phyloP scores from a whole-genome alignment of 2,797 vertebrate genomes.

The Chrosomus eos region DNA sequence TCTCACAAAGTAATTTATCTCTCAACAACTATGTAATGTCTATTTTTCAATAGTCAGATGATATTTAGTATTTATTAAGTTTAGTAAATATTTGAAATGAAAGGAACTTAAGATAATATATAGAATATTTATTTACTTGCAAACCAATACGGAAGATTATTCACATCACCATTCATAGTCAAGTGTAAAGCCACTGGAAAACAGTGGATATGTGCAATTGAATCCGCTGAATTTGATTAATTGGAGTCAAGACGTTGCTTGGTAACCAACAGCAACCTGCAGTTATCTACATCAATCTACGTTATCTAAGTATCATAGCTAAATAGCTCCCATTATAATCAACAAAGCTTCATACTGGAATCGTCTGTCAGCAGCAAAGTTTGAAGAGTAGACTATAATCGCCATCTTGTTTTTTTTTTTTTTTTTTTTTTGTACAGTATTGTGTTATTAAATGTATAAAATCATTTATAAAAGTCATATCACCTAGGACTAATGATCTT shows the following conservation, averaged over 20 bases:
- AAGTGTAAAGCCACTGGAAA: neutral
- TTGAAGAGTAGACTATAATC: neutral
- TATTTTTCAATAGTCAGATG: neutral
- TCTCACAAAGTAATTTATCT: neutral
- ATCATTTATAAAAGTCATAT: neutral
- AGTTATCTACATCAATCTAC: neutral
- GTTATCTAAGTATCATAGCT: neutral
- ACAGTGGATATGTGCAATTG: neutral
- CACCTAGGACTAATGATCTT: neutral
- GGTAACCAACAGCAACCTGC: neutral
- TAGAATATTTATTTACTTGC: neutral
- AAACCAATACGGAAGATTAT: neutral
- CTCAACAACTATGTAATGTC: neutral
- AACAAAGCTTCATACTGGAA: neutral
- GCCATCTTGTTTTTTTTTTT: no score
- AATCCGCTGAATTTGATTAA: neutral
- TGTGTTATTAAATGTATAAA: neutral
- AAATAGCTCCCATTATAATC: neutral
- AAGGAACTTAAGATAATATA: neutral
- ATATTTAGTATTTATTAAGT: neutral
- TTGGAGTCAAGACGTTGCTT: neutral
- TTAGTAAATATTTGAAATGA: no score
- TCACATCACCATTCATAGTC: neutral
- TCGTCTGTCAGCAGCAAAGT: neutral
- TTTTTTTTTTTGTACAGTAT: neutral